Base-by-base conservation (phyloP, 2,113 vertebrate genomes). In the Pomatostomus ruficeps region DNA sequence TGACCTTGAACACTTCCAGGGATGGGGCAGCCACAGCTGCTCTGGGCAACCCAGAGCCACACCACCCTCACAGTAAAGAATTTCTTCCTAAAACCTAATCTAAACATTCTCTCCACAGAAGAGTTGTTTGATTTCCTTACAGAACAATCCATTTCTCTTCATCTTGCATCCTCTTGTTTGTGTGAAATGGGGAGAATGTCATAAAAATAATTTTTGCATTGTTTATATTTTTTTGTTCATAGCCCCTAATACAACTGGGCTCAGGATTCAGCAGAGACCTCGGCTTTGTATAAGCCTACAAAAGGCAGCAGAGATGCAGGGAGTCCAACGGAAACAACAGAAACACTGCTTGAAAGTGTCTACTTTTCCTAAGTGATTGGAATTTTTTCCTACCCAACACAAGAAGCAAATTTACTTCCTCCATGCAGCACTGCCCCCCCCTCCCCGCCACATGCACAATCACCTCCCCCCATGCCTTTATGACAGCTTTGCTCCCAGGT, bases 401-500 rank as follows among this genome's bases (percentile, higher is more conserved):
- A 74, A 46, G 31, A 80, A 85, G 6, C 0, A 72, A 70, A 36
- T 75, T 75, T 42, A 17, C n/a, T n/a, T n/a, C n/a, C n/a, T n/a
- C n/a, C n/a, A n/a, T n/a, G n/a, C n/a, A n/a, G n/a, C n/a, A n/a
- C n/a, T n/a, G n/a, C n/a, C n/a, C n/a, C n/a, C n/a, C n/a, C n/a
- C n/a, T n/a, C n/a, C n/a, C n/a, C n/a, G n/a, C n/a, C 54, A 80
- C 75, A 62, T 3, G 5, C 16, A 51, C 12, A 51, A 12, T 26
- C 8, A 40, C 24, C 24, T 67, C 28, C 25, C 24, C 38, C 21
- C 28, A 26, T 59, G 65, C 8, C 22, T 81, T 61, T 45, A 55
- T 40, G 35, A 18, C 49, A 71, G 36, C 42, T 78, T 73, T 89
- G 80, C 89, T 95, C 51, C 67, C 35, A 81, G 54, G 54, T 79